Evolutionary conservation across 92 coral and sea anemone species (phyloP).

Genomic region (Zoanthus gigantus): DNA sequence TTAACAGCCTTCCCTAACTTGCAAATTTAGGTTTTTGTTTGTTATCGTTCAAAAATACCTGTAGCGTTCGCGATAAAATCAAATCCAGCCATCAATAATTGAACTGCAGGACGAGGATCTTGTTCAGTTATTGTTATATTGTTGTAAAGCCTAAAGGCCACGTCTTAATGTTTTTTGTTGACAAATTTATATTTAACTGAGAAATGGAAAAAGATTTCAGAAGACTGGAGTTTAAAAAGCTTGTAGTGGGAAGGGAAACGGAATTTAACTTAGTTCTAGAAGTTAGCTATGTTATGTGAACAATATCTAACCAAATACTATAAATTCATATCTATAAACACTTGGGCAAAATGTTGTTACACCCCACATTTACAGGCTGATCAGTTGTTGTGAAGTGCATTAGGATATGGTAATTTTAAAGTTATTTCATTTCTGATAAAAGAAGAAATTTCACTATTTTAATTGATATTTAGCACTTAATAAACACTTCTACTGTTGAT

Average conservation of each 20-base stretch:
- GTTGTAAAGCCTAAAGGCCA: constrained; percentile 36
- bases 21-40: not conserved
- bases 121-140: constrained; percentile 9
- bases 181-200: constrained; percentile 7
- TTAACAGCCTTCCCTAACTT: not conserved
- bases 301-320: constrained; percentile 18
- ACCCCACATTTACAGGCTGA: not conserved
- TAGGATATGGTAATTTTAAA: not conserved
- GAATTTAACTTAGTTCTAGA: not conserved
- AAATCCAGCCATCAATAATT: constrained; percentile 44
- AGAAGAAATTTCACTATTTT: not conserved
- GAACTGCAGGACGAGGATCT: constrained; percentile 32
- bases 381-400: constrained; percentile 14
- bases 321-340: not conserved
- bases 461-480: constrained; percentile 8
- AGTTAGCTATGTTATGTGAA: constrained; percentile 12
- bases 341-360: constrained; percentile 15
- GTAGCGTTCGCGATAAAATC: constrained; percentile 44
- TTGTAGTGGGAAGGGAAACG: not conserved
- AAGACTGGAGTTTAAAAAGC: not conserved
- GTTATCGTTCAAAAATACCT: constrained; percentile 16
- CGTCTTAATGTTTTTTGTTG: constrained; percentile 39
- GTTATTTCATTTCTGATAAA: not conserved
- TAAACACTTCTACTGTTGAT: constrained; percentile 20
- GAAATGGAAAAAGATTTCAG: not conserved